These are phyloP conservation scores for Sander lucioperca DNA, from an alignment of 2,113 vertebrate species.

Conservation along the genomic window DNA sequence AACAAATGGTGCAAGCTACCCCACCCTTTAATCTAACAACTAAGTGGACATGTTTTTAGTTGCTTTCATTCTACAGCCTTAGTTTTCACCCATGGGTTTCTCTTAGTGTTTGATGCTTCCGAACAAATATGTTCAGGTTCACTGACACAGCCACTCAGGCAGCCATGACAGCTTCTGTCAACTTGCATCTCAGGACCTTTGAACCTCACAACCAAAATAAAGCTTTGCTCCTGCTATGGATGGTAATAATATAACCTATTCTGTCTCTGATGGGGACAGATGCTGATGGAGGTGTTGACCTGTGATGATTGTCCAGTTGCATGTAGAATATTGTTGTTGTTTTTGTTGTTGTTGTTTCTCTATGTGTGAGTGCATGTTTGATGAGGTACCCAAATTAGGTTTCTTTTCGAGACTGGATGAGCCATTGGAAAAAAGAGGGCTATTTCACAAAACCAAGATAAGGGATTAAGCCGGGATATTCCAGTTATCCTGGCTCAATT, in stretches of 20 bases:
- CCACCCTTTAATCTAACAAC: not conserved
- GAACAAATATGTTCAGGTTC: constrained; percentile 68
- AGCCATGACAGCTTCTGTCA: constrained; percentile 61
- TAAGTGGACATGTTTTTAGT: not conserved
- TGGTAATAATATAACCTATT: constrained; percentile 56
- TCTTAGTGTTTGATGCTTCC: constrained; percentile 43
- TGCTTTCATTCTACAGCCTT: not conserved
- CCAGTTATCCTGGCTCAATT: no score
- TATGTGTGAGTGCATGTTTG: not conserved
- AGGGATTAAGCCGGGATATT: no score
- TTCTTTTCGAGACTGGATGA: not conserved
- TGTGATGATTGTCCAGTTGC: constrained; percentile 45
- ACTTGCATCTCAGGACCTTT: constrained; percentile 67
- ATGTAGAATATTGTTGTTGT: constrained; percentile 40
- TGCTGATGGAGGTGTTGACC: constrained; percentile 70
- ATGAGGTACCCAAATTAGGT: constrained; percentile 20
- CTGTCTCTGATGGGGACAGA: constrained; percentile 57
- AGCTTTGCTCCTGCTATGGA: constrained; percentile 51
- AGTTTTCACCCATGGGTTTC: constrained; percentile 7
- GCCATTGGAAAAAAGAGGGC: not conserved
- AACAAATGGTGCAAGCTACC: not conserved
- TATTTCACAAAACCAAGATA: no score
- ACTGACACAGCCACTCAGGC: constrained; percentile 45
- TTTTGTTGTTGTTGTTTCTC: constrained; percentile 10
- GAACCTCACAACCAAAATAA: constrained; percentile 72